Evolutionary conservation across 2,797 vertebrate species (phyloP).

Genomic region (Microchirus variegatus): DNA sequence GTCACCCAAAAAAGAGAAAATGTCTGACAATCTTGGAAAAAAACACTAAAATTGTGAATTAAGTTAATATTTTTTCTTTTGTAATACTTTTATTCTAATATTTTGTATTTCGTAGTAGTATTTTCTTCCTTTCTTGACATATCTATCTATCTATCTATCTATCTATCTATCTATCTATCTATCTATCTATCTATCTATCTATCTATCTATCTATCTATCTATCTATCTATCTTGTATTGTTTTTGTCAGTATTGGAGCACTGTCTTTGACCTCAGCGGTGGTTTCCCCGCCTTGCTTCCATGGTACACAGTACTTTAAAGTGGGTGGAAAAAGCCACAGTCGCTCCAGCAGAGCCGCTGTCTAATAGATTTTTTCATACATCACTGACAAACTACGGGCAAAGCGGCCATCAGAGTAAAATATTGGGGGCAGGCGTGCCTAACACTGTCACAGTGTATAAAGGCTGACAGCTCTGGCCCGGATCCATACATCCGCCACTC

Average conservation of each 20-base stretch:
- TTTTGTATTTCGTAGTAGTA: no score
- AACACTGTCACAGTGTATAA: conserved; percentile 61
- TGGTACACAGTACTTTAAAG: conserved; percentile 31
- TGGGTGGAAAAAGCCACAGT: conserved; percentile 84
- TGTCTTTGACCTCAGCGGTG: conserved; percentile 52
- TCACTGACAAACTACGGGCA: conserved; percentile 87
- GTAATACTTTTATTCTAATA: no score
- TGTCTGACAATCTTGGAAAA: no score
- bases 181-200: no score
- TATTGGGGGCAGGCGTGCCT: conserved; percentile 68
- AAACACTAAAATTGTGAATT: no score
- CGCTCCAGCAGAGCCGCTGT: conserved; percentile 83
- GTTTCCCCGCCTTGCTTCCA: conserved; percentile 40
- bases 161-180: no score
- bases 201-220: neutral
- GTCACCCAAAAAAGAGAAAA: no score
- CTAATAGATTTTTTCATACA: conserved; percentile 95
- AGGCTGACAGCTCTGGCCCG: conserved; percentile 64
- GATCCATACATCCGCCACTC: conserved; percentile 46
- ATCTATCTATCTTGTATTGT: no score
- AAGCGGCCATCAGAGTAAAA: conserved; percentile 70
- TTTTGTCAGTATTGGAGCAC: neutral
- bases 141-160: no score
- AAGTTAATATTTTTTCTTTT: no score
- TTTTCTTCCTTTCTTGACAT: no score